Percentiles rank a stretch among this genome's conserved stretches.
These are phyloP conservation scores for Lagocephalus sceleratus DNA, from an alignment of 2,797 vertebrate species.

Conservation along the genomic window DNA sequence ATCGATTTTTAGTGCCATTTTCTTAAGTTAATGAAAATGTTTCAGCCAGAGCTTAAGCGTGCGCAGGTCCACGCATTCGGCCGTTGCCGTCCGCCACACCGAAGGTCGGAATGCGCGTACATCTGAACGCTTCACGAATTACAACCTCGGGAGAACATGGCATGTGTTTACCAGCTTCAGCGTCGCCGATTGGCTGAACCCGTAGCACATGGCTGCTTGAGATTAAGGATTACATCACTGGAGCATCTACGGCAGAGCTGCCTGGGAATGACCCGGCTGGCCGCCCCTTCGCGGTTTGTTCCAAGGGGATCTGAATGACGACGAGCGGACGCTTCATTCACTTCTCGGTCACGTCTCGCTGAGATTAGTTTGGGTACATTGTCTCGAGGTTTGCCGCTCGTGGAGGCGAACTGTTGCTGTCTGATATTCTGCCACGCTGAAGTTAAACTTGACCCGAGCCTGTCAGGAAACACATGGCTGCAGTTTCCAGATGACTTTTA, in stretches of 20 bases:
- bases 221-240: conserved; percentile 60
- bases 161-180: conserved; percentile 55
- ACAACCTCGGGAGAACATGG: conserved; percentile 55
- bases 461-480: conserved; percentile 21
- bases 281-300: no score
- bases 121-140: conserved; percentile 69
- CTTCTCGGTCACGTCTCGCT: no score
- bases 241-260: conserved; percentile 11
- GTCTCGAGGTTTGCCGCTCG: no score
- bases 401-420: no score
- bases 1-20: no score
- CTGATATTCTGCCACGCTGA: conserved; percentile 15
- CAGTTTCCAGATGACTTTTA: conserved; percentile 1
- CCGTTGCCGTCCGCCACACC: conserved; percentile 57
- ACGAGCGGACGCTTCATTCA: no score
- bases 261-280: conserved; percentile 8
- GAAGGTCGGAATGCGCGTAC: conserved; percentile 76
- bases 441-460: conserved; percentile 42
- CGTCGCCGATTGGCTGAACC: conserved; percentile 51
- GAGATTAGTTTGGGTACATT: no score
- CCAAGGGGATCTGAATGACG: no score
- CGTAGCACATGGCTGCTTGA: conserved; percentile 31
- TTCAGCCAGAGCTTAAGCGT: not conserved
- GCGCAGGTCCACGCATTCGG: conserved; percentile 26
- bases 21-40: no score